Conservation (phyloP, 2,113 vertebrate species). For the Donacobius atricapilla region DNA sequence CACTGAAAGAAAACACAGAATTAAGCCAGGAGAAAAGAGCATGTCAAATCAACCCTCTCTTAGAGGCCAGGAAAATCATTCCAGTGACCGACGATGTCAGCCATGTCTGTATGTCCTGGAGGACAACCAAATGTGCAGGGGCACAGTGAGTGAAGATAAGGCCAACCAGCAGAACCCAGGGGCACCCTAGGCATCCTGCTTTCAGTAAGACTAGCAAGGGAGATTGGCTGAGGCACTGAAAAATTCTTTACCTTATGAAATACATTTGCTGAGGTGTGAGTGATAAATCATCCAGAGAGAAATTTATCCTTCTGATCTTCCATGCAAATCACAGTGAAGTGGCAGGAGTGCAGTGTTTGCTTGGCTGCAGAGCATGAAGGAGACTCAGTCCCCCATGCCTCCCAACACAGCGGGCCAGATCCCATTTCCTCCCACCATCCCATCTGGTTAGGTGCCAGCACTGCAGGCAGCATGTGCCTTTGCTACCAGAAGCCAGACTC, state of each 20-base stretch:
- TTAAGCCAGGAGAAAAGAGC: background rate
- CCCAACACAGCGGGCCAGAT: fast-evolving
- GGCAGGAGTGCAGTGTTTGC: background rate
- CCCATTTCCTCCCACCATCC: background rate
- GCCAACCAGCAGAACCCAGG: background rate
- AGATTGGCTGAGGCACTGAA: background rate
- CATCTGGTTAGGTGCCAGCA: background rate
- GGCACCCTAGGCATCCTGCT: background rate
- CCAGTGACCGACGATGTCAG: background rate
- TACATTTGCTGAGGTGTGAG: background rate
- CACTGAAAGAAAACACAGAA: background rate
- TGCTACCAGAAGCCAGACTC: background rate
- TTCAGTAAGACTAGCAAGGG: background rate
- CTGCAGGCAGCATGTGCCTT: background rate
- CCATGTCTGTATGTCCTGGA: background rate
- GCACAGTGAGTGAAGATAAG: background rate
- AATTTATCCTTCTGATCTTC: background rate
- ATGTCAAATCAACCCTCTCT: background rate
- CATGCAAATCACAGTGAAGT: background rate
- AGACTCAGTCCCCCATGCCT: background rate
- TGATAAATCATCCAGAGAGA: background rate
- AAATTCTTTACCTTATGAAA: background rate
- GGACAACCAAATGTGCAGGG: background rate
- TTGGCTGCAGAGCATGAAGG: slow-evolving; percentile 7
- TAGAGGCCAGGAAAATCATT: background rate